Evolutionary conservation across 2,797 vertebrate species (phyloP), one percentile per base, ranked within the genome.

Genomic region (Eurystomus glaucurus): DNA sequence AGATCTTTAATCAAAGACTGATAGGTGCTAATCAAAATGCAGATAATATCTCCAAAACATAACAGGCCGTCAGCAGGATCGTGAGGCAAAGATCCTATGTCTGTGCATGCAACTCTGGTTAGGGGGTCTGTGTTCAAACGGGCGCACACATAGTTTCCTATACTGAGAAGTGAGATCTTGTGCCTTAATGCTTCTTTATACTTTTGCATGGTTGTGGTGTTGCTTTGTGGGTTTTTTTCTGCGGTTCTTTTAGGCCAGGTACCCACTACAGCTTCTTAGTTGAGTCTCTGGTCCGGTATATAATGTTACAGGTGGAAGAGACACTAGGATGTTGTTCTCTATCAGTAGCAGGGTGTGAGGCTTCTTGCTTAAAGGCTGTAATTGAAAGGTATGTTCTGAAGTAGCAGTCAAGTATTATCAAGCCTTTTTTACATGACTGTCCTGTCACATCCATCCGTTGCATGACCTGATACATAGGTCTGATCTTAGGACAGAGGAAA

Each of bases 11-110:
- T 85, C 61, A 66, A 28, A 92, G 74, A 28, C 58, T 77, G 64
- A 77, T 70, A 71, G 29, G 6, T 78, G 8, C 83, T 95, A 88
- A 71, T 94, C 75, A 88, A 82, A 93, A 90, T 90, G 81, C 29
- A 80, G 51, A 25, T 88, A 88, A 15, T 33, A n/a, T 88, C 85
- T 81, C 64, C 33, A 50, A 65, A 91, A 75, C 52, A 45, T 26
- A 31, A 26, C 80, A 52, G 45, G n/a, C 78, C 26, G 0, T 78
- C 69, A 83, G 57, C 52, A 64, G 31, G 55, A 78, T 85, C 48
- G 17, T 57, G 50, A 61, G 43, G 45, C 11, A 35, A 31, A 23
- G 41, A 55, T 78, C 80, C 48, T 52, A 1, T 7, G 14, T 74
- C 35, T 64, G 20, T 65, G 23, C 41, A 12, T 1, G 1, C 74